phyloP scores from a whole-genome alignment of 2,113 vertebrate genomes.

The Dipodomys spectabilis region DNA sequence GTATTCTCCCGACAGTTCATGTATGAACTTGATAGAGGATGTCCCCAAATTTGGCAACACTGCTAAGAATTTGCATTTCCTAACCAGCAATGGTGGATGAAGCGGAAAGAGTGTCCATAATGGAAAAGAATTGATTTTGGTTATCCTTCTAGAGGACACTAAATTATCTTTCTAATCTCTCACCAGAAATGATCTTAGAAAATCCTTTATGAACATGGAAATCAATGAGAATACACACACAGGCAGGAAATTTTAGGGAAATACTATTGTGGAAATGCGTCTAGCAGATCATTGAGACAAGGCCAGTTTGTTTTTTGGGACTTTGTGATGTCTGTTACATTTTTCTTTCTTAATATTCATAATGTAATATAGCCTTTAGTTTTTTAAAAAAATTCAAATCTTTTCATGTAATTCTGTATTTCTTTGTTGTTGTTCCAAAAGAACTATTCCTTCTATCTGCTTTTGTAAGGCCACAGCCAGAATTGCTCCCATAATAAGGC shows the following conservation, averaged over 20 bases:
- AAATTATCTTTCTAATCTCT: slow-evolving; percentile 50
- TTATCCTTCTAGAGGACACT: not conserved
- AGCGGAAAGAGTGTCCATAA: slow-evolving; percentile 26
- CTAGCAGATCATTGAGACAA: slow-evolving; percentile 37
- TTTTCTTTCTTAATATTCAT: slow-evolving; percentile 21
- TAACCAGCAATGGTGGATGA: not conserved
- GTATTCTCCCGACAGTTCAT: not conserved
- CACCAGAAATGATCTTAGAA: slow-evolving; percentile 36
- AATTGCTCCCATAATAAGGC: not conserved
- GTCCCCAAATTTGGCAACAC: not conserved
- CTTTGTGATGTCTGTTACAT: not conserved
- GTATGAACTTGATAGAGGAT: not conserved
- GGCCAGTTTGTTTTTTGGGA: not conserved
- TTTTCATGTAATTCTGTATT: slow-evolving; percentile 46
- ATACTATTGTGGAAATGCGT: not conserved
- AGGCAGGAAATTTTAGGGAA: not conserved
- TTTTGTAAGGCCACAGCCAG: not conserved
- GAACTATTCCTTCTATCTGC: not conserved
- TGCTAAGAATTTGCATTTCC: slow-evolving; percentile 33
- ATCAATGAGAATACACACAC: slow-evolving; percentile 8
- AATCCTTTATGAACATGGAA: slow-evolving; percentile 11
- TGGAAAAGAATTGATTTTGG: slow-evolving; percentile 26
- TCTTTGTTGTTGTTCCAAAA: not conserved
- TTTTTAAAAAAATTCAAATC: not conserved
- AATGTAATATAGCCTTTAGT: not conserved